Evolutionary conservation across 2,113 vertebrate genomes (phyloP).

Genomic region (Myotis brandtii): DNA sequence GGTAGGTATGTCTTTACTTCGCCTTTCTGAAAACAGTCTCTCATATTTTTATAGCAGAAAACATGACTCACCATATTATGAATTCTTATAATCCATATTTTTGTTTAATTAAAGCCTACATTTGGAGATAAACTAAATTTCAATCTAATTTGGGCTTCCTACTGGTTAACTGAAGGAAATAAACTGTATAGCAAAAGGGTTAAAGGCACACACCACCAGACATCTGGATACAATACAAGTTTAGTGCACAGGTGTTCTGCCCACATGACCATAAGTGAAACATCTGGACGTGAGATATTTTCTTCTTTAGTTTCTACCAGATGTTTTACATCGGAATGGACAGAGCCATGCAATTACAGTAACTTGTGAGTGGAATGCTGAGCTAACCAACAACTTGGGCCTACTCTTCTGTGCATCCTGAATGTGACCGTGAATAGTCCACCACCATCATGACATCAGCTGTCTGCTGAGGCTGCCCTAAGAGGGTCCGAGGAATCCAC

Average conservation of each 20-base stretch:
- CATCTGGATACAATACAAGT: not conserved
- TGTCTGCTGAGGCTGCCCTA: not conserved
- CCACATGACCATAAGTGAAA: constrained; percentile 9
- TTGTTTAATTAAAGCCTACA: constrained; percentile 2
- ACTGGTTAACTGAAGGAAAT: not conserved
- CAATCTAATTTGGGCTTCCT: not conserved
- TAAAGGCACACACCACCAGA: not conserved
- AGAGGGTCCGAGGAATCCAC: not conserved
- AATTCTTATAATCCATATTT: not conserved
- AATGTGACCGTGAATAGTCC: not conserved
- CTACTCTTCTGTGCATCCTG: not conserved
- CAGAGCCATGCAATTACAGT: constrained; percentile 30
- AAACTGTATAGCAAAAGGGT: not conserved
- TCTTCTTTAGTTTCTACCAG: constrained; percentile 47
- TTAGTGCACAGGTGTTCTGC: constrained; percentile 63
- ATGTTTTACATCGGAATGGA: constrained; percentile 49
- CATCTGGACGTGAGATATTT: constrained; percentile 51
- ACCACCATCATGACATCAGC: not conserved
- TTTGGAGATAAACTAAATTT: not conserved
- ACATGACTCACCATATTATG: not conserved
- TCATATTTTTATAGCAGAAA: constrained; percentile 2
- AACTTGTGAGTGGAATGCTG: constrained; percentile 3
- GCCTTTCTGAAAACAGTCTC: not conserved
- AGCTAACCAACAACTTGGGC: not conserved
- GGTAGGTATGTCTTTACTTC: not conserved